Evolutionary conservation across 92 coral and sea anemone species (phyloP).

Genomic region (Meandrina meandrites): DNA sequence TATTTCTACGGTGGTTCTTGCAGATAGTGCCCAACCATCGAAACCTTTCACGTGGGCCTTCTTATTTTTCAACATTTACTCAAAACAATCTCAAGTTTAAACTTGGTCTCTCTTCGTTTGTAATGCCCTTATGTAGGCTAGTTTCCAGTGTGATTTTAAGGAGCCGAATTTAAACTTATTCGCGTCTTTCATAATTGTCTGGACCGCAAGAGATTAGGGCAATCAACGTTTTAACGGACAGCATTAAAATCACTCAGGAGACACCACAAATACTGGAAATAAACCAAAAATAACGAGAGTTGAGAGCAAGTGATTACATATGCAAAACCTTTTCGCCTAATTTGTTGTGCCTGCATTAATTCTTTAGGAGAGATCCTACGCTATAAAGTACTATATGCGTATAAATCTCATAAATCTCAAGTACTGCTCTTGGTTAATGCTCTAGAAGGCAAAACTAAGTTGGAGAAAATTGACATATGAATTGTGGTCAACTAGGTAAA

Average conservation of each 20-base stretch:
- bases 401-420: background rate
- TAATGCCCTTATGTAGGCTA: too few relatives aligned
- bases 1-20: background rate
- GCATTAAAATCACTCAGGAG: background rate
- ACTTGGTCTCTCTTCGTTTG: too few relatives aligned
- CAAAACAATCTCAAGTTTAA: too few relatives aligned
- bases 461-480: too few relatives aligned
- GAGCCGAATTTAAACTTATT: too few relatives aligned
- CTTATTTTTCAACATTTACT: background rate
- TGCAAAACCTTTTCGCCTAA: background rate
- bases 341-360: too few relatives aligned
- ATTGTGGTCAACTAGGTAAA: too few relatives aligned
- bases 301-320: background rate
- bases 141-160: too few relatives aligned
- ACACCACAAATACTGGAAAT: background rate
- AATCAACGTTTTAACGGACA: background rate
- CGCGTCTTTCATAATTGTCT: too few relatives aligned
- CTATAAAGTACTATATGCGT: too few relatives aligned
- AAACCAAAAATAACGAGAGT: background rate
- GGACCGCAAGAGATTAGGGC: conserved; percentile 2
- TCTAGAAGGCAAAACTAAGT: background rate
- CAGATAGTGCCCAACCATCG: background rate
- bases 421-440: background rate
- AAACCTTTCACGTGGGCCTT: background rate
- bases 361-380: background rate